Evolutionary conservation across 2,888 invertebrate genomes (phyloP).

Genomic region (Morinoia aosen): DNA sequence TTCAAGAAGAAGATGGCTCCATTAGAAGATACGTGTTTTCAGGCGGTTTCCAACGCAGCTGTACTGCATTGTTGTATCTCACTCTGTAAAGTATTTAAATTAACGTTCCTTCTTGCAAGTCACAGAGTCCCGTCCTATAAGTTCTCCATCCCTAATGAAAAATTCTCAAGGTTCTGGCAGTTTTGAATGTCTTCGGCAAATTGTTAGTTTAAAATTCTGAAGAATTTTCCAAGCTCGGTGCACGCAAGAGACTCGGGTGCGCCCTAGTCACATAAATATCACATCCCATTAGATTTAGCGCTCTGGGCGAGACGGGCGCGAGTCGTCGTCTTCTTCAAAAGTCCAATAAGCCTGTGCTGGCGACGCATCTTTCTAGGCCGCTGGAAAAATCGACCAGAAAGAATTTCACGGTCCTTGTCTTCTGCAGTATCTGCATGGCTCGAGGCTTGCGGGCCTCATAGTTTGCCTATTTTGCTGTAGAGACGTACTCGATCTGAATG

Average conservation of each 20-base stretch:
- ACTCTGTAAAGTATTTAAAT: too few relatives aligned
- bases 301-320: not conserved
- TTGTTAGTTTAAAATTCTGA: not conserved
- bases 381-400: not conserved
- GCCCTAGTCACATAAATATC: not conserved
- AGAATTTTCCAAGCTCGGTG: not conserved
- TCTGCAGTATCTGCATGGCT: not conserved
- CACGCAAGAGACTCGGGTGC: not conserved
- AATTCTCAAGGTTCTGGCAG: not conserved
- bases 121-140: too few relatives aligned
- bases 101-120: too few relatives aligned
- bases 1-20: too few relatives aligned
- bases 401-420: constrained; percentile 12
- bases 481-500: not conserved
- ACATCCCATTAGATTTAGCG: not conserved
- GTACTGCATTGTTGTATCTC: too few relatives aligned
- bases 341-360: not conserved
- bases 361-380: not conserved
- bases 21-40: too few relatives aligned
- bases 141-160: not conserved
- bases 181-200: not conserved
- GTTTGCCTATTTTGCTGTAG: not conserved
- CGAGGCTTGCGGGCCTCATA: not conserved
- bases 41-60: too few relatives aligned
- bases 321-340: not conserved